Evolutionary conservation across 2,888 invertebrate genomes (phyloP).

Genomic region (Carterocephalus palaemon): DNA sequence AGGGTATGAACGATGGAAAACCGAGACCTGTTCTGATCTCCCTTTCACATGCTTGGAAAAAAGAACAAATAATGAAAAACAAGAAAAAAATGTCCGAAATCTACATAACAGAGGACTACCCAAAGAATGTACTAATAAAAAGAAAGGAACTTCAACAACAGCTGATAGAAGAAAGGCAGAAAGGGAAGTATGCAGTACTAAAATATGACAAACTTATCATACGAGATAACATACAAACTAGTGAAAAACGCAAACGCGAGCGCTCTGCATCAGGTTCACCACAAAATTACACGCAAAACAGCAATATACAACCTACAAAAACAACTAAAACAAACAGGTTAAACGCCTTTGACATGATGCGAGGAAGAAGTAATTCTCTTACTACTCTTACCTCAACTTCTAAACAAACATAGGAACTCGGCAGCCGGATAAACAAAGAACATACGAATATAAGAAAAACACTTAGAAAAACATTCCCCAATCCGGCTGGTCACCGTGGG

Average conservation of each 20-base stretch:
- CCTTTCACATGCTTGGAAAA: not conserved
- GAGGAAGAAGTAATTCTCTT: not conserved
- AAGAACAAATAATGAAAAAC: slow-evolving; percentile 8
- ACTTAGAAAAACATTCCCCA: too few relatives aligned
- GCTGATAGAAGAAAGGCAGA: not conserved
- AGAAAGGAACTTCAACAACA: not conserved
- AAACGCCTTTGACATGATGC: not conserved
- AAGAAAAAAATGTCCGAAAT: slow-evolving; percentile 8
- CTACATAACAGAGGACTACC: not conserved
- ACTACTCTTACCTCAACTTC: not conserved
- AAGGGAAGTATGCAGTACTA: not conserved
- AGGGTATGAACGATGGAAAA: too few relatives aligned
- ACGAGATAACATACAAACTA: not conserved
- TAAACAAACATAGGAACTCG: slow-evolving; percentile 7
- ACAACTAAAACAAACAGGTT: not conserved
- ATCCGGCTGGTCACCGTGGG: too few relatives aligned
- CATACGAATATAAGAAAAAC: too few relatives aligned
- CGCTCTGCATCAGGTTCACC: not conserved
- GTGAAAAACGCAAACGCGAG: not conserved
- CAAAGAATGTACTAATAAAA: not conserved
- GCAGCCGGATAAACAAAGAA: too few relatives aligned
- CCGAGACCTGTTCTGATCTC: not conserved
- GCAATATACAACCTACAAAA: not conserved
- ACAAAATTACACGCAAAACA: not conserved
- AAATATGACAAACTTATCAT: not conserved